Evolutionary conservation across 2,797 vertebrate genomes (phyloP).

Genomic region (Acanthornis magna): DNA sequence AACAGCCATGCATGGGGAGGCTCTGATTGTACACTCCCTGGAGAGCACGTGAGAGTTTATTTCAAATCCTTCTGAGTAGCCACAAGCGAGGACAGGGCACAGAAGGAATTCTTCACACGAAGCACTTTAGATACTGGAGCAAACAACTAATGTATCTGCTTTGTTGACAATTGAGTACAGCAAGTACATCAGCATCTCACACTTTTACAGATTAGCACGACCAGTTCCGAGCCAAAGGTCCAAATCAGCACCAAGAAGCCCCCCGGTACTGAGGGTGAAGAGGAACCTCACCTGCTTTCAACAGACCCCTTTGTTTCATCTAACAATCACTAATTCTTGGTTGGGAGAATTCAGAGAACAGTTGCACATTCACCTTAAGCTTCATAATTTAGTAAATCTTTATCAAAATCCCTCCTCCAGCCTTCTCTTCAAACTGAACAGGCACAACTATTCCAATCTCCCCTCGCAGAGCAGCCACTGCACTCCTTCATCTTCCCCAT

Average conservation of each 20-base stretch:
- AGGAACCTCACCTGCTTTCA: neutral
- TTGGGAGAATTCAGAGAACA: neutral
- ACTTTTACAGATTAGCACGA: neutral
- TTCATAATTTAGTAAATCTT: neutral
- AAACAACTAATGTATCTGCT: neutral
- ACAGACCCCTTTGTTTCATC: neutral
- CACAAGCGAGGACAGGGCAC: neutral
- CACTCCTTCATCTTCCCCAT: neutral
- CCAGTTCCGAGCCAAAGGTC: neutral
- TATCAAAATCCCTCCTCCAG: neutral
- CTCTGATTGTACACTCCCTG: neutral
- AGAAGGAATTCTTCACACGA: slow-evolving; percentile 13
- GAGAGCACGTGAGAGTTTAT: neutral
- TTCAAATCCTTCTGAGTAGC: neutral
- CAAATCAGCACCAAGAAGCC: neutral
- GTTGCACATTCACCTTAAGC: neutral
- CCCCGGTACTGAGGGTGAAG: accelerated
- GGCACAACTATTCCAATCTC: neutral
- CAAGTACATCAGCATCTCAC: neutral
- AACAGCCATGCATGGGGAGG: neutral
- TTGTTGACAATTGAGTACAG: neutral
- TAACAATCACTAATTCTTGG: neutral
- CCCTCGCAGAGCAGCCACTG: neutral
- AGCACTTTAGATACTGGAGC: slow-evolving; percentile 56
- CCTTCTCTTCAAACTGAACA: neutral